Evolutionary conservation across 2,797 vertebrate genomes (phyloP), one percentile per base, ranked within the genome.

Genomic region (Parauchenoglanis punctatus): DNA sequence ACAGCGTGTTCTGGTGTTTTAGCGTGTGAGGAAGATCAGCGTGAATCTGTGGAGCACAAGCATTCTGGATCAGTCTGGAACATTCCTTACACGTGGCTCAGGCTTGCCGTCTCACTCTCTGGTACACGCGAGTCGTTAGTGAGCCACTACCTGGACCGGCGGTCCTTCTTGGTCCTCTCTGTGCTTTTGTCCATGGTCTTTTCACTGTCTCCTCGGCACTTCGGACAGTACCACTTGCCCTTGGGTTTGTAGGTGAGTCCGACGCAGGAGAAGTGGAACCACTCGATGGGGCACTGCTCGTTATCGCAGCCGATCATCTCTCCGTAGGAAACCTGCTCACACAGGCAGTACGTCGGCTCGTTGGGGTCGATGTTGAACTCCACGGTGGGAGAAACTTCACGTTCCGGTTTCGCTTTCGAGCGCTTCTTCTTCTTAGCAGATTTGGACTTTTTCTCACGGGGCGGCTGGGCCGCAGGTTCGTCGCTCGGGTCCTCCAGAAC

Each of bases 281-380:
- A 99, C 92, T 99, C 98, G 0, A 99, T 99, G 84, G 98, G 97
- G 91, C 98, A 99, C 90, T 97, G 97, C 91, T 99, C 98, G 1
- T 99, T 99, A 94, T 99, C 98, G 85, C 98, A 99, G 31, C 98
- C 98, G 56, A 99, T 99, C 98, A 99, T 99, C 93, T 99, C 98
- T 0, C 98, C 98, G 0, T 98, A 99, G 73, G 98, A 99, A 92
- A 99, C 98, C 92, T 99, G 98, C 94, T 99, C 97, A 73, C 98
- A 99, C 58, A 99, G 95, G 92, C 98, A 99, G 92, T 99, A 99
- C 28, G 98, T 99, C 61, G 98, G 98, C 94, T 99, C 98, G 58
- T 99, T 98, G 83, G 98, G 98, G 93, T 99, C 98, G 23, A 99
- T 97, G 85, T 97, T 96, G 85, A 98, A 98, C 86, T 99, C 98